Evolutionary conservation across 2,797 vertebrate genomes (phyloP).

Genomic region (Crocodylus rhombifer): DNA sequence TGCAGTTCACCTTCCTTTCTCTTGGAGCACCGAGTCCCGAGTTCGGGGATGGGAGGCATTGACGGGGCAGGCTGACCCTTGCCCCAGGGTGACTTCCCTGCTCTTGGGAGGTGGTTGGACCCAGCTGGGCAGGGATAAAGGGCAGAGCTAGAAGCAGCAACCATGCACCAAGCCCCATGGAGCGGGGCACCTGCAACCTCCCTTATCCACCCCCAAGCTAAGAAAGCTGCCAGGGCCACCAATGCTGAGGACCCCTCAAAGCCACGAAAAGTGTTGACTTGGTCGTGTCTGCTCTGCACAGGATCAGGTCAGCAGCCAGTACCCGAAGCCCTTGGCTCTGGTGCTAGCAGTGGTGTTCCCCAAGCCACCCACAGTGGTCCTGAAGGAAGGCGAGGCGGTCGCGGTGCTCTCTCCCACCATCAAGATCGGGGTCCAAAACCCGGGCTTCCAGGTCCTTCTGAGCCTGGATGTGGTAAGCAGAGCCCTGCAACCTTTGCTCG

Average conservation of each 20-base stretch:
- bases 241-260: too few relatives aligned
- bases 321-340: constrained; percentile 42
- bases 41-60: too few relatives aligned
- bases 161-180: too few relatives aligned
- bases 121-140: too few relatives aligned
- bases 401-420: constrained; percentile 48
- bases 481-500: accelerated
- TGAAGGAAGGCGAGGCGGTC: constrained; percentile 53
- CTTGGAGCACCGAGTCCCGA: accelerated
- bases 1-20: background rate
- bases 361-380: background rate
- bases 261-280: too few relatives aligned
- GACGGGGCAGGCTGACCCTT: background rate
- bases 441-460: constrained; percentile 50
- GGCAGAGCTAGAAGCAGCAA: too few relatives aligned
- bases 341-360: background rate
- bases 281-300: background rate
- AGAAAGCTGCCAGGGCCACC: too few relatives aligned
- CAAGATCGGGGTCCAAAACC: accelerated
- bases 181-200: too few relatives aligned
- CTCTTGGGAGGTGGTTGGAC: too few relatives aligned
- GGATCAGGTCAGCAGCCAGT: constrained; percentile 52
- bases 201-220: too few relatives aligned
- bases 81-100: too few relatives aligned
- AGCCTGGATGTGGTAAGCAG: constrained; percentile 17